Conservation (phyloP, 1,140 invertebrate genomes). For the Drosophila ficusphila region DNA sequence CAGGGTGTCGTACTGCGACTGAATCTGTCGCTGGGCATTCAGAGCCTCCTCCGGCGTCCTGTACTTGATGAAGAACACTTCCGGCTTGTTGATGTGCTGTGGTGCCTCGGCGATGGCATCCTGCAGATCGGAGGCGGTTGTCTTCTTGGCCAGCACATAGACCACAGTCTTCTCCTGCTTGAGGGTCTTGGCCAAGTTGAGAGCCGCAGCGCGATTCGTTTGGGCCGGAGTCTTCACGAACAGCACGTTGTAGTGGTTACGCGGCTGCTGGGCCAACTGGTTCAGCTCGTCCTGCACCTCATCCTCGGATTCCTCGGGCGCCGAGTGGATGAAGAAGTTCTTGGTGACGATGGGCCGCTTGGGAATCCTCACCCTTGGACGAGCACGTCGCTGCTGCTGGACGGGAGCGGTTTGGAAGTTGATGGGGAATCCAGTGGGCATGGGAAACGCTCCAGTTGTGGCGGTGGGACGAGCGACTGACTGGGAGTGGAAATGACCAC, state of each 20-base stretch:
- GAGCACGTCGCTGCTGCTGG: conserved; percentile 62
- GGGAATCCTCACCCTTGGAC: conserved; percentile 63
- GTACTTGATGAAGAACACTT: conserved; percentile 87
- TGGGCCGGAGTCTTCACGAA: conserved; percentile 93
- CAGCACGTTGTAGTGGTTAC: conserved; percentile 88
- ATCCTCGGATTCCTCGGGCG: conserved; percentile 80
- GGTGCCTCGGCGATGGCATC: conserved; percentile 89
- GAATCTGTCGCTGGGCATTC: conserved; percentile 80
- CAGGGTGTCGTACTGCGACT: conserved; percentile 79
- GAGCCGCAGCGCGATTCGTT: conserved; percentile 88
- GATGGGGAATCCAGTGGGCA: conserved; percentile 65
- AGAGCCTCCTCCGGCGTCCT: conserved; percentile 87
- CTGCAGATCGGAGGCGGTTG: conserved; percentile 89
- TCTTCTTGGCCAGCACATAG: conserved; percentile 93
- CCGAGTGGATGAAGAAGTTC: conserved; percentile 81
- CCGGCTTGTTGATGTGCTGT: conserved; percentile 85
- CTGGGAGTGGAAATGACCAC: conserved; percentile 44
- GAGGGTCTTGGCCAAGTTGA: conserved; percentile 87
- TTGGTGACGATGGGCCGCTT: conserved; percentile 81
- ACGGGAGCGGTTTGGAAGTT: conserved; percentile 70
- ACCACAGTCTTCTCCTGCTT: conserved; percentile 94
- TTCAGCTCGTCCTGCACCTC: conserved; percentile 77
- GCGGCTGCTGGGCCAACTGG: conserved; percentile 73
- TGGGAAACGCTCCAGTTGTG: conserved; percentile 45
- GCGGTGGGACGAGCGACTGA: conserved; percentile 14